A percentile compares a stretch with the other conserved stretches of the same genome.
Conservation (phyloP, 2,113 vertebrate genomes). For the Apistogramma diplotaenia region DNA sequence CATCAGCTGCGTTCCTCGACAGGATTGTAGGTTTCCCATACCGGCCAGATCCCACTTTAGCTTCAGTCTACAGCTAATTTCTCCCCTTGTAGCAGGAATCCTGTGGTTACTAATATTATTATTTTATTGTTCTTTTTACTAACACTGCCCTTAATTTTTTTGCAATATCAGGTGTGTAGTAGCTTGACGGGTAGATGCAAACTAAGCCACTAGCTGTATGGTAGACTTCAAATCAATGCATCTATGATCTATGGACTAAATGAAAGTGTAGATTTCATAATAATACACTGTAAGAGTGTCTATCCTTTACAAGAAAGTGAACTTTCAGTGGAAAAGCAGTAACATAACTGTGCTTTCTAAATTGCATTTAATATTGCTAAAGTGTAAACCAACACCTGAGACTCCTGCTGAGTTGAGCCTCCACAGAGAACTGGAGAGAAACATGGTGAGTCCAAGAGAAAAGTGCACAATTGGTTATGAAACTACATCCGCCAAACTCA, state of each 20-base stretch:
- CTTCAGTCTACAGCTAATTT: too few relatives aligned
- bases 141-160: too few relatives aligned
- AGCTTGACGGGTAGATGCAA: too few relatives aligned
- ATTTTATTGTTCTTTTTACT: too few relatives aligned
- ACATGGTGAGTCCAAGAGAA: neutral
- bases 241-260: neutral
- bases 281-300: neutral
- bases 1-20: too few relatives aligned
- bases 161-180: too few relatives aligned
- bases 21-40: too few relatives aligned
- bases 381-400: neutral
- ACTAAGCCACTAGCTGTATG: too few relatives aligned
- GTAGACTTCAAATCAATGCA: too few relatives aligned
- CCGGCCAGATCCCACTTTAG: too few relatives aligned
- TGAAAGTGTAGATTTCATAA: neutral
- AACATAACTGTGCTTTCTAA: neutral
- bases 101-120: too few relatives aligned
- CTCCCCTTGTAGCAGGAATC: too few relatives aligned
- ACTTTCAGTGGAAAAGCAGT: neutral
- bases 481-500: constrained; percentile 35
- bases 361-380: neutral
- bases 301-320: neutral
- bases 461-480: constrained; percentile 19
- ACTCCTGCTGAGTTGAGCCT: neutral
- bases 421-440: neutral